Evolutionary conservation across 2,113 vertebrate genomes (phyloP).

Genomic region (Conger conger): DNA sequence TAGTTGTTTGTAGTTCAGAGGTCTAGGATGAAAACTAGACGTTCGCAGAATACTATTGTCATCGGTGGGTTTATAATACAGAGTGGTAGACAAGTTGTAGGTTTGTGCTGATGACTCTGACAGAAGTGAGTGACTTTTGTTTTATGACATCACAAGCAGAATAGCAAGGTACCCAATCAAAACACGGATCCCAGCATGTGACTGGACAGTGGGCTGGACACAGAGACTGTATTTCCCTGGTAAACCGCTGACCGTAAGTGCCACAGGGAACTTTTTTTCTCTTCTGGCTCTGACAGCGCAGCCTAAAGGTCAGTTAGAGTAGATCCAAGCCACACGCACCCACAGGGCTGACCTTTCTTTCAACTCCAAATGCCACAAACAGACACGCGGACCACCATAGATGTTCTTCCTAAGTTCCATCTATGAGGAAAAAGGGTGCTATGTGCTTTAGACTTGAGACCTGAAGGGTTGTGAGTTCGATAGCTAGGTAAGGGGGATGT

Average conservation of each 20-base stretch:
- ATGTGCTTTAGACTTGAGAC: background rate
- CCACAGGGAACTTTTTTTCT: background rate
- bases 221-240: background rate
- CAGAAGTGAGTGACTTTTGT: background rate
- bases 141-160: background rate
- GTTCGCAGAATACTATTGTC: no score
- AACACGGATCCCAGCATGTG: background rate
- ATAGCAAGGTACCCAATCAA: background rate
- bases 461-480: background rate
- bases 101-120: background rate
- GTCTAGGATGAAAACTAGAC: no score
- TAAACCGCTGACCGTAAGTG: background rate
- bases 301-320: conserved; percentile 45
- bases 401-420: background rate
- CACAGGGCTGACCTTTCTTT: conserved; percentile 52
- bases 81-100: no score
- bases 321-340: conserved; percentile 38
- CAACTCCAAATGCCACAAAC: conserved; percentile 50
- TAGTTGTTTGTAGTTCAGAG: no score
- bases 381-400: background rate
- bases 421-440: no score
- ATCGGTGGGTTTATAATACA: no score
- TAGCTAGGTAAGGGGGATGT: background rate
- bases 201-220: background rate
- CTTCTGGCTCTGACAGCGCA: conserved; percentile 29